phyloP scores from a whole-genome alignment of 2,888 invertebrate species.

The Drosophila helvetica region DNA sequence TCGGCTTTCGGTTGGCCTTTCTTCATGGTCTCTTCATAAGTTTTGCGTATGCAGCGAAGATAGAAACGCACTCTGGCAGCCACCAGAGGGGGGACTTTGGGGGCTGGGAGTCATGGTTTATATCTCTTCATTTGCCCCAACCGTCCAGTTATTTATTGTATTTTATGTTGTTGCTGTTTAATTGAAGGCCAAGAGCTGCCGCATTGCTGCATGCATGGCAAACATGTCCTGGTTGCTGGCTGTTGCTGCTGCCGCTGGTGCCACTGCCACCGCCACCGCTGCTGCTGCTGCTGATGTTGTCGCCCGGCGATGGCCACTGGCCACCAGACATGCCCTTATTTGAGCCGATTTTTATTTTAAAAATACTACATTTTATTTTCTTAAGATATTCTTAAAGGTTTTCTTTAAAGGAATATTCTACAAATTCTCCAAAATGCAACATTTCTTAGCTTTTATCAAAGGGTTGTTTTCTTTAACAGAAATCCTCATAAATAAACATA shows the following conservation, averaged over 20 bases:
- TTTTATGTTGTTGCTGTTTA: slow-evolving; percentile 70
- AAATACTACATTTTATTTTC: too few species aligned
- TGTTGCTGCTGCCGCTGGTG: slow-evolving; percentile 11
- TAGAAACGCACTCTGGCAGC: slow-evolving; percentile 5
- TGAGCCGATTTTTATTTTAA: slow-evolving; percentile 38
- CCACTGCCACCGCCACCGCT: slow-evolving; percentile 11
- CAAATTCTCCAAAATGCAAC: too few species aligned
- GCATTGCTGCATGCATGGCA: slow-evolving; percentile 78
- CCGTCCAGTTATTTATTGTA: slow-evolving; percentile 77
- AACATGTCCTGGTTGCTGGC: slow-evolving; percentile 76
- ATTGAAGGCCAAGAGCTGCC: slow-evolving; percentile 75
- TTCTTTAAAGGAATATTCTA: too few species aligned
- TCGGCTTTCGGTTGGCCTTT: slow-evolving; percentile 17
- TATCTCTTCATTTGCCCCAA: slow-evolving; percentile 73
- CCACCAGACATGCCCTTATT: slow-evolving; percentile 77
- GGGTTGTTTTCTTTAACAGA: neutral
- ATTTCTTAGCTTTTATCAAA: neutral
- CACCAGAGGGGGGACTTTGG: neutral
- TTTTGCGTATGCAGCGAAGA: slow-evolving; percentile 67
- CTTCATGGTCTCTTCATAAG: slow-evolving; percentile 57
- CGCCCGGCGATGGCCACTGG: slow-evolving; percentile 69
- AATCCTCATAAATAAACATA: neutral
- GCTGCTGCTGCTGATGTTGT: slow-evolving; percentile 30
- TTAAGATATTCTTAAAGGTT: too few species aligned
- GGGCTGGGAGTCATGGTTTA: slow-evolving; percentile 64